Base-by-base conservation (phyloP, 2,888 invertebrate genomes). In the Stegana nigrithorax region DNA sequence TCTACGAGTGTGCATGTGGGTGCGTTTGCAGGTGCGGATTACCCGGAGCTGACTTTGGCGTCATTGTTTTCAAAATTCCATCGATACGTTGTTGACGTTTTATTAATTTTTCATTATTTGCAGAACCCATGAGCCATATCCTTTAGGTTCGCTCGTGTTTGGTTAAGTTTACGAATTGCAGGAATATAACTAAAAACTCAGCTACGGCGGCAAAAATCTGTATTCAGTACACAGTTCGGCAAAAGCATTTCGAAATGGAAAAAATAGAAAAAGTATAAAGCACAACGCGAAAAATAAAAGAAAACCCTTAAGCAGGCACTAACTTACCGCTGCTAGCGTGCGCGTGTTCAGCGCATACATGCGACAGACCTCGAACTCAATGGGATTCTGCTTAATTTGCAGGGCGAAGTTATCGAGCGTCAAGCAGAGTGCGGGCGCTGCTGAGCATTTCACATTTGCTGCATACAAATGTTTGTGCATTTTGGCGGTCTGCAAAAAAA, bases 351-450 rank as follows among this genome's bases (percentile, higher is more conserved):
- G 63, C 12, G 73, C 61, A 53, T 81, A 80, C 4, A 81, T 73
- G 45, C 69, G 69, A 4, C 70, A 72, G 17, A 78, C 70, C 8
- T 64, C 65, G 53, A 80, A 73, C 45, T 69, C 59, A 2, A 81
- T 58, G 8, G 73, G 63, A 67, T 73, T 76, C 47, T 80, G 81
- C 62, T 69, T 67, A 19, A 79, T 67, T 47, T 81, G 82, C 47
- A 80, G 50, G 7, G 67, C 59, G 29, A 76, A 77, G 26, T 77
- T 75, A 14, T 77, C 73, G 4, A 64, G 53, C 7, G 60, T 23
- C 8, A 17, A 5, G 6, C 8, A 12, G 17, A 10, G 5, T 8
- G 10, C 6, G 17, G 14, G 39, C 5, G 3, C 10, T 14, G 14
- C 2, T 10, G 6, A 39, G 5, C 39, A 17, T 8, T n/a, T 39